A percentile compares a stretch with the other conserved stretches of the same genome.
Conservation (phyloP, 2,888 invertebrate species). For the Nomada hirtipes region DNA sequence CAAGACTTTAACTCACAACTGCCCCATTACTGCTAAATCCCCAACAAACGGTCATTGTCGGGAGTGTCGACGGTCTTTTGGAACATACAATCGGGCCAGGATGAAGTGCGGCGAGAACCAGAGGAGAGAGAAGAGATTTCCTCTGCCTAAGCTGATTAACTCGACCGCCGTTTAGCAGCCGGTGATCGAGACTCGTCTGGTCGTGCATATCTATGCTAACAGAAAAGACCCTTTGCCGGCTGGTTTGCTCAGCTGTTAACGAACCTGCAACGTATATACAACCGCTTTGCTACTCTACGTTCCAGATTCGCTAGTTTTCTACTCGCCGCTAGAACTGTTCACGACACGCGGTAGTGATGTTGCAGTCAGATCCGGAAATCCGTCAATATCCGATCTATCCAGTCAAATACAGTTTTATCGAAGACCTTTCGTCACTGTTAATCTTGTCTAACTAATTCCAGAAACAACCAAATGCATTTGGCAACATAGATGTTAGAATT, state of each 20-base stretch:
- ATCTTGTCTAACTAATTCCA: too few relatives aligned
- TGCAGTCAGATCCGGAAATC: too few relatives aligned
- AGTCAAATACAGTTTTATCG: too few relatives aligned
- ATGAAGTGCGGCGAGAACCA: conserved; percentile 57
- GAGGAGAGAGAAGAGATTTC: conserved; percentile 64
- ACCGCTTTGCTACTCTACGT: conserved; percentile 47
- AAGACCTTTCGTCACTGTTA: too few relatives aligned
- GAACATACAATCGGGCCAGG: conserved; percentile 57
- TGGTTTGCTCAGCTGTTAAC: conserved; percentile 69
- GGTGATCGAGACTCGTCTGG: conserved; percentile 54
- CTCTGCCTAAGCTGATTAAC: conserved; percentile 78
- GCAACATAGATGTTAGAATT: too few relatives aligned
- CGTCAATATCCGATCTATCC: too few relatives aligned
- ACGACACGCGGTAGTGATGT: too few relatives aligned
- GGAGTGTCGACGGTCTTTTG: conserved; percentile 62
- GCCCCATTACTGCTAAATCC: conserved; percentile 65
- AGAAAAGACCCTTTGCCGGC: conserved; percentile 51
- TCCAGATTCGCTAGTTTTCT: conserved; percentile 4
- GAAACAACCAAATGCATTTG: too few relatives aligned
- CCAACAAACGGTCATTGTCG: conserved; percentile 71
- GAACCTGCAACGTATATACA: conserved; percentile 12
- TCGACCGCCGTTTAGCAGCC: conserved; percentile 70
- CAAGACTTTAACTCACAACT: conserved; percentile 37
- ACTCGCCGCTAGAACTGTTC: neutral
- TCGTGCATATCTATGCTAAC: conserved; percentile 41